Base-by-base conservation (phyloP, 1,140 invertebrate species). In the Pollicipes pollicipes region DNA sequence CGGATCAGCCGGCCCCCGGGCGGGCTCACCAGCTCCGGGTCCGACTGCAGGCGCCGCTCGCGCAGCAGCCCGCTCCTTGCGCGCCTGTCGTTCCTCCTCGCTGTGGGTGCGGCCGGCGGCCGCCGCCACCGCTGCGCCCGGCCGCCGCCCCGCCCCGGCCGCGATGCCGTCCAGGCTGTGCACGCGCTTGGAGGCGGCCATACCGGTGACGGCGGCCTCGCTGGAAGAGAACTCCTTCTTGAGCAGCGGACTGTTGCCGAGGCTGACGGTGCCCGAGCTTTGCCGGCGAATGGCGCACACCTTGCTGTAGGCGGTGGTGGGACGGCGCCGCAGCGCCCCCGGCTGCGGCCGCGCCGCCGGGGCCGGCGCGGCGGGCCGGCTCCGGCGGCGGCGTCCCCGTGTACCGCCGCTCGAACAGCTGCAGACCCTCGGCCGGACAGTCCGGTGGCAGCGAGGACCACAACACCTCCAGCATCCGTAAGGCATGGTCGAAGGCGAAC, bases 401-500 rank as follows among this genome's bases (percentile, higher is more conserved):
- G 45, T 58, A 58, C 17, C 45, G 8, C 21, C 3, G 45, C 45
- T 58, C 45, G 17, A 58, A 58, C 45, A 58, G 45, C 45, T 58
- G 45, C 8, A 58, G 17, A 10, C 45, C 45, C 10, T 58, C 45
- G 21, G 10, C 8, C 45, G 45, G 45, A 10, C 45, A 86, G 75
- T 86, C 82, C n/a, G 91, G 88, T 3, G 92, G 91, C 26, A 97
- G 80, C 0, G 93, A 94, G 68, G 91, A 91, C 95, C 95, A 98
- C 66, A 97, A 81, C 0, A 97, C 93, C 83, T 98, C 96, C 30
- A 97, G 81, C 91, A 97, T 96, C 71, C 90, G 85, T 37, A 97
- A 82, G 16, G 93, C 91, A 82, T 97, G 93, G 68, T 97, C 93
- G 78, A 98, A 93, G 21, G 93, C 92, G 80, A 98, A 98, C 81